These are phyloP conservation scores for Trialeurodes vaporariorum DNA, from an alignment of 1,140 invertebrate species.

Conservation along the genomic window DNA sequence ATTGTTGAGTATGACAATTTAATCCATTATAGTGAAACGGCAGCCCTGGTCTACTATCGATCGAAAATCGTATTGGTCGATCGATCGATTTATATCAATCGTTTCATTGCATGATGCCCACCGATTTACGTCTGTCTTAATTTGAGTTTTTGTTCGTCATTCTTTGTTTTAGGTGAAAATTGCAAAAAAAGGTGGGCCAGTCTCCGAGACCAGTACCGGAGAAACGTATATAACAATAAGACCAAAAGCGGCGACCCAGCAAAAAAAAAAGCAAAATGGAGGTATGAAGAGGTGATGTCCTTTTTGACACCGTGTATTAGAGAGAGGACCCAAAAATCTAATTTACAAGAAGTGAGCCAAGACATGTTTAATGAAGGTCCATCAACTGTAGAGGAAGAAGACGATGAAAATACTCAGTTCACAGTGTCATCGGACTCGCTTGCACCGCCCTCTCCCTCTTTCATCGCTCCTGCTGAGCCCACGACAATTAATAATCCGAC, in stretches of 20 bases:
- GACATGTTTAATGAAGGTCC: background rate
- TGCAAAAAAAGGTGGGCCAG: conserved; percentile 16
- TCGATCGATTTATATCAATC: too few relatives aligned
- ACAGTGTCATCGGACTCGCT: background rate
- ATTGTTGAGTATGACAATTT: too few relatives aligned
- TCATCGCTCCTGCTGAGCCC: background rate
- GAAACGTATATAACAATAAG: conserved; percentile 12
- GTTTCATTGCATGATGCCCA: too few relatives aligned
- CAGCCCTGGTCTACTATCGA: too few relatives aligned
- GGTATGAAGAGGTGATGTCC: background rate
- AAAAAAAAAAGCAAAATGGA: conserved; percentile 11
- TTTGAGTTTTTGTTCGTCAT: too few relatives aligned
- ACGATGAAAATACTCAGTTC: background rate
- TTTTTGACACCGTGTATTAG: conserved; percentile 6
- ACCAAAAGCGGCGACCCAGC: conserved; percentile 12
- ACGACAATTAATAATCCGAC: background rate
- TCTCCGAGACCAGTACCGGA: conserved; percentile 16
- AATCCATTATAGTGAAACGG: too few relatives aligned
- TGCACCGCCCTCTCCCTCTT: background rate
- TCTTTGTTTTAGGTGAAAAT: conserved; percentile 19
- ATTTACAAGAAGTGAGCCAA: background rate
- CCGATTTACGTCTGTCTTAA: too few relatives aligned
- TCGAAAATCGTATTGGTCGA: too few relatives aligned
- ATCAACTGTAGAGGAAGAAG: too few relatives aligned
- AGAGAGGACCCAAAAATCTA: conserved; percentile 7